phyloP scores from a whole-genome alignment of 2,113 vertebrate species.

The Dasypus novemcinctus region DNA sequence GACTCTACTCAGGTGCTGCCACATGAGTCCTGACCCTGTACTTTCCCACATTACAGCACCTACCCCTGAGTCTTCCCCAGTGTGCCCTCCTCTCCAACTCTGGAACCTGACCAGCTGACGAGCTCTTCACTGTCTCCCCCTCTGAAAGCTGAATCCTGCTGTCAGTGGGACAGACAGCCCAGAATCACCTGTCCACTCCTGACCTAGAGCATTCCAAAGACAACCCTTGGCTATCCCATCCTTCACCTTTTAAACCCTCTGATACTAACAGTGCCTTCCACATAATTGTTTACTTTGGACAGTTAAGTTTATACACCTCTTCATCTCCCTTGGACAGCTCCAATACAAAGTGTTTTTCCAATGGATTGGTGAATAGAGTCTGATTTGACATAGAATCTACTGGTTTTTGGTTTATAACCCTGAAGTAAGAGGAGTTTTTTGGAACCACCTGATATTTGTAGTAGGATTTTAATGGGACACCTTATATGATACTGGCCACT shows the following conservation, averaged over 20 bases:
- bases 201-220: background rate
- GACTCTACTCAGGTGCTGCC: background rate
- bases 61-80: background rate
- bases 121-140: background rate
- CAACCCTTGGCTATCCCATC: background rate
- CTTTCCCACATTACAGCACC: background rate
- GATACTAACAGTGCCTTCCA: background rate
- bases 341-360: background rate
- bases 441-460: background rate
- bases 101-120: background rate
- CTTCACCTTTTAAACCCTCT: background rate
- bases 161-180: too few relatives aligned
- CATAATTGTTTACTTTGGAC: background rate
- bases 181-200: background rate
- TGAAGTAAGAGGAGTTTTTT: background rate
- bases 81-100: background rate
- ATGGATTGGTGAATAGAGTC: background rate
- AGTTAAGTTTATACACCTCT: background rate
- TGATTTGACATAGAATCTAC: background rate
- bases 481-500: background rate
- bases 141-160: background rate
- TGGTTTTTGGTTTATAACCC: background rate
- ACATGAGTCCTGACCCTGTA: too few relatives aligned
- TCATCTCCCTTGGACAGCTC: background rate
- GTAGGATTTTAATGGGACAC: background rate